Evolutionary conservation across 2,888 invertebrate genomes (phyloP).

Genomic region (Pyrocoelia pectoralis): DNA sequence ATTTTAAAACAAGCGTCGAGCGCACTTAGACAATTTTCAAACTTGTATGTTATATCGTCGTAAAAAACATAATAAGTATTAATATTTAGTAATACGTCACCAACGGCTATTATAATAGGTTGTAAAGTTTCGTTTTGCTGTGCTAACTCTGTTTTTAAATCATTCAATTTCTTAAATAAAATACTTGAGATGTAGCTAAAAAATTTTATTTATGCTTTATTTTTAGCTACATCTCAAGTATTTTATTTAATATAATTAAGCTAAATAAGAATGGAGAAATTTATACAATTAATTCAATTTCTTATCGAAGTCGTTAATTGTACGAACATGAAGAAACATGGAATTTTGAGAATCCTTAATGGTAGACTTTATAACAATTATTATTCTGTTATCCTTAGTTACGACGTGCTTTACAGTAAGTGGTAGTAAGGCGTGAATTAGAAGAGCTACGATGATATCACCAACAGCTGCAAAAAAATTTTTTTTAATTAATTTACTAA

Average conservation of each 20-base stretch:
- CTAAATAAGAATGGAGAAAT: no score
- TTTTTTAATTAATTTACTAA: no score
- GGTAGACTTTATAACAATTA: not conserved
- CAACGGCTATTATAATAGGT: not conserved
- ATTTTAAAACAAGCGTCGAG: not conserved
- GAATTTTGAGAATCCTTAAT: slow-evolving; percentile 11
- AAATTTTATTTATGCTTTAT: no score
- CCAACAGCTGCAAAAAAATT: no score
- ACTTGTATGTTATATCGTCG: slow-evolving; percentile 7
- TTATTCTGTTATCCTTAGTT: not conserved
- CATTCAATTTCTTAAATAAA: no score
- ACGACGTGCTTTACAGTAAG: not conserved
- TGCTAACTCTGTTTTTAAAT: not conserved
- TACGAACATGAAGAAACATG: not conserved
- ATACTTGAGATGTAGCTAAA: no score
- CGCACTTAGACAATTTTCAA: not conserved
- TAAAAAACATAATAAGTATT: not conserved
- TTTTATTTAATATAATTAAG: no score
- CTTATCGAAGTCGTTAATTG: not conserved
- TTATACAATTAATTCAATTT: no score
- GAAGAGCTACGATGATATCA: not conserved
- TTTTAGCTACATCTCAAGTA: no score
- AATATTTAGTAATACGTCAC: not conserved
- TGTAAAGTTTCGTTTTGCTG: not conserved
- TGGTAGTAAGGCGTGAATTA: not conserved